Evolutionary conservation across 2,113 vertebrate genomes (phyloP).

Genomic region (Amazona vittata): DNA sequence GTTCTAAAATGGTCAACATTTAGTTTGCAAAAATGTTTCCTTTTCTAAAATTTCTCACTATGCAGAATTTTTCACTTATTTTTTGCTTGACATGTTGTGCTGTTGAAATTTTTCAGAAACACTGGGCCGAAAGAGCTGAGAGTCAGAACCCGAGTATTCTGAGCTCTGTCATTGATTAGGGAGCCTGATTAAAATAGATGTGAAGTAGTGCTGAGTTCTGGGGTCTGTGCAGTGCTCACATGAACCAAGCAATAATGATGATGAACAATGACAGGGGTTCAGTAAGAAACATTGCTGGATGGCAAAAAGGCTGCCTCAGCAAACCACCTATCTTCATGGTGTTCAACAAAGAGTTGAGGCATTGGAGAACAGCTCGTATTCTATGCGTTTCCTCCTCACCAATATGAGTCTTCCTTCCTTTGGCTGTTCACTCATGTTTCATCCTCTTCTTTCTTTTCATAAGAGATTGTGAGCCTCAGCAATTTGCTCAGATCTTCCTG

Average conservation of each 20-base stretch:
- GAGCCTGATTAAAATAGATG: neutral
- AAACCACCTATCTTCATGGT: neutral
- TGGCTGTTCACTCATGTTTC: neutral
- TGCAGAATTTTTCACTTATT: neutral
- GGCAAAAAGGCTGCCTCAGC: neutral
- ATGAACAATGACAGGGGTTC: neutral
- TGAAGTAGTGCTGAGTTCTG: neutral
- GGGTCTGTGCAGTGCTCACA: neutral
- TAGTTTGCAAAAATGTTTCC: neutral
- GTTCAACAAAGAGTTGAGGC: neutral
- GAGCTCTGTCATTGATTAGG: neutral
- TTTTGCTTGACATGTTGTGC: neutral
- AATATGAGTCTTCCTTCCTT: neutral
- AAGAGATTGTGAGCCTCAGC: neutral
- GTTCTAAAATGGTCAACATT: neutral
- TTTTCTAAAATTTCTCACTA: neutral
- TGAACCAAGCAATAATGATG: accelerated
- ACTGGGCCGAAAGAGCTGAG: neutral
- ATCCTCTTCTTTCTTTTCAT: neutral
- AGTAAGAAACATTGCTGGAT: neutral
- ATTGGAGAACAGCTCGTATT: accelerated
- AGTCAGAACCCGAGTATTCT: neutral
- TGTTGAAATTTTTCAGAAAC: neutral
- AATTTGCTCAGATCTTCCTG: neutral
- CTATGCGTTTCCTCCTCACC: neutral